Base-by-base conservation (phyloP, 2,113 vertebrate species). In the Thamnaconus septentrionalis region DNA sequence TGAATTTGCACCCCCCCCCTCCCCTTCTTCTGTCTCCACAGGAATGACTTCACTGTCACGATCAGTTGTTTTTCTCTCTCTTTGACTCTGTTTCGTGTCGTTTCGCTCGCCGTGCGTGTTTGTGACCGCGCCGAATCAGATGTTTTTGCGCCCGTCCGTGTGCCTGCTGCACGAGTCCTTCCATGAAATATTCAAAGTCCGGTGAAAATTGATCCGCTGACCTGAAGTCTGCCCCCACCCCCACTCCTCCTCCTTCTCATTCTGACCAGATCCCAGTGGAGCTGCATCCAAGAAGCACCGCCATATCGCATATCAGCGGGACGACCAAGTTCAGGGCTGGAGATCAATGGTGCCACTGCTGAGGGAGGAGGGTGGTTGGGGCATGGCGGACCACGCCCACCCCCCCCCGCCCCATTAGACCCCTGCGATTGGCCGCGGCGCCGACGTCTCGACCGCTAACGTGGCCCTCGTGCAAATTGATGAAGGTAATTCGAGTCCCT, bases 131-230 rank as follows among this genome's bases (percentile, higher is more conserved):
- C 10, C 61, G 59, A 64, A 62, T 76, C 12, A 59, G 63, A 87
- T 76, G 73, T 69, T 66, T 73, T 85, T 71, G 75, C 80, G 76
- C 67, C 73, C 82, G 81, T 91, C 75, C 81, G 69, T 85, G 80
- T 83, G 78, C 85, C 78, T 84, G 78, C 75, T 81, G 72, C 73
- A 84, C 74, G 75, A 83, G 70, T 58, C 79, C 81, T 78, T 82
- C 82, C 90, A 91, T 91, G 81, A 92, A 92, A 92, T 91, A 92
- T 88, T 82, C 87, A 94, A 89, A 82, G 91, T 89, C 92, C 89
- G 83, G 89, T 94, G 94, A 94, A 97, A 91, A 94, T 81, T 18
- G 92, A 98, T 95, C 94, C 86, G 79, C 84, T 87, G 87, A 90
- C 91, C 88, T 86, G 86, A 91, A 88, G 90, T 92, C 93, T 91